Conservation (phyloP, 2,888 invertebrate species). For the Hymenopus coronatus region DNA sequence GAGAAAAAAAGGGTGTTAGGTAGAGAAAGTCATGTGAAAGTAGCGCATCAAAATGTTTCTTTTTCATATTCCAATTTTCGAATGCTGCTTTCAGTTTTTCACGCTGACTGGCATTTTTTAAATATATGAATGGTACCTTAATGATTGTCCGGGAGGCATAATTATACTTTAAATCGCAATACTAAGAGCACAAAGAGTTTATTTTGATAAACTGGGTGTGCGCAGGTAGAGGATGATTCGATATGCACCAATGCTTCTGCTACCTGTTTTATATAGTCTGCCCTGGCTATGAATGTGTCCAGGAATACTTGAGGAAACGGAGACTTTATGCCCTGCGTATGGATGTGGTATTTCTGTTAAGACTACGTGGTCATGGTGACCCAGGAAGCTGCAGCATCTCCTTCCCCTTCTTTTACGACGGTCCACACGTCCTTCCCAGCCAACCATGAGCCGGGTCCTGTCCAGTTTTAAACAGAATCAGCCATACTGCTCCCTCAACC, state of each 20-base stretch:
- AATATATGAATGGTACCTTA: too few relatives aligned
- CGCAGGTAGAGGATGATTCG: background rate
- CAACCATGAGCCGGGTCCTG: background rate
- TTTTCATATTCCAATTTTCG: too few relatives aligned
- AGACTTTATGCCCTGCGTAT: background rate
- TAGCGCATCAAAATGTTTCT: too few relatives aligned
- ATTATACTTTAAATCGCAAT: too few relatives aligned
- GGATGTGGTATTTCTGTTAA: background rate
- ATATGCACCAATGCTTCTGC: background rate
- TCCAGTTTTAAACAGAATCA: background rate
- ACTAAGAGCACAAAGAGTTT: too few relatives aligned
- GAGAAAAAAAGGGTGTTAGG: too few relatives aligned
- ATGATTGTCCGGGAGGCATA: too few relatives aligned
- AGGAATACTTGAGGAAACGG: background rate
- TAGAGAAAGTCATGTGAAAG: too few relatives aligned
- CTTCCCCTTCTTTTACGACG: background rate
- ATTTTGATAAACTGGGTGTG: too few relatives aligned
- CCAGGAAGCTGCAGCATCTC: background rate
- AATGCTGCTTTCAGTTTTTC: too few relatives aligned
- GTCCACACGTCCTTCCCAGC: background rate
- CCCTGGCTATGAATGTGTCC: background rate
- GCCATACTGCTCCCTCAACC: background rate
- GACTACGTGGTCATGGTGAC: background rate
- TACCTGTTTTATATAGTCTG: background rate
- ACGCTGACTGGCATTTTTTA: too few relatives aligned